These are phyloP conservation scores for Callipepla californica DNA, from an alignment of 2,113 vertebrate genomes.

Conservation along the genomic window DNA sequence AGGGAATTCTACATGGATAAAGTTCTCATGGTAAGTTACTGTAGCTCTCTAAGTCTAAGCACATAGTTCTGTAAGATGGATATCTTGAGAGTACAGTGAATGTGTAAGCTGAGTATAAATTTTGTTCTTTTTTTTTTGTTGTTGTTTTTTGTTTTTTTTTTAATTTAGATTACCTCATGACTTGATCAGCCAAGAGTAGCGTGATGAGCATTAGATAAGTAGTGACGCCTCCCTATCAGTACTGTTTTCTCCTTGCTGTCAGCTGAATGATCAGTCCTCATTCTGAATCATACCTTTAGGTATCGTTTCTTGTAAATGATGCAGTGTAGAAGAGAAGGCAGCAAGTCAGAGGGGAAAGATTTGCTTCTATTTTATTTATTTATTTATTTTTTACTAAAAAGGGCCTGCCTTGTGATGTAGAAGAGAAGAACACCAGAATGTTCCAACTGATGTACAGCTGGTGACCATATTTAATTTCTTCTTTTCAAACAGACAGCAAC, in stretches of 20 bases:
- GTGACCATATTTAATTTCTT: not conserved
- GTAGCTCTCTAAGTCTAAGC: not conserved
- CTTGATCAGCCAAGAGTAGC: not conserved
- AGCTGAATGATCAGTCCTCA: not conserved
- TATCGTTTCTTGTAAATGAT: not conserved
- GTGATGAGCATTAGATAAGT: not conserved
- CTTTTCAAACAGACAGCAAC: not conserved
- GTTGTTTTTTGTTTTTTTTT: not conserved
- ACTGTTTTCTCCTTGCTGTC: not conserved
- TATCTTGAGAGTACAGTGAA: not conserved
- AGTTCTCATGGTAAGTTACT: slow-evolving; percentile 92
- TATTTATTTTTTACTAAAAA: not conserved
- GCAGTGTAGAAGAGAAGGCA: not conserved
- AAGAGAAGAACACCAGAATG: not conserved
- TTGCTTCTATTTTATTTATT: not conserved
- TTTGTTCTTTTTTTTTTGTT: no score
- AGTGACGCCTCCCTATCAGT: not conserved
- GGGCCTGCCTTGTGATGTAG: not conserved
- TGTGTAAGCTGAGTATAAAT: not conserved
- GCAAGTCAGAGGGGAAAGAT: not conserved
- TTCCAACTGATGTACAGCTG: not conserved
- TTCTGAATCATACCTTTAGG: not conserved
- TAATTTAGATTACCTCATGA: not conserved
- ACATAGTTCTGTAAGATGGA: not conserved
- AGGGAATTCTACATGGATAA: slow-evolving; percentile 99